Percentiles rank a stretch among this genome's conserved stretches.
phyloP scores from a whole-genome alignment of 2,888 invertebrate genomes.

The Herminia tarsipennalis region DNA sequence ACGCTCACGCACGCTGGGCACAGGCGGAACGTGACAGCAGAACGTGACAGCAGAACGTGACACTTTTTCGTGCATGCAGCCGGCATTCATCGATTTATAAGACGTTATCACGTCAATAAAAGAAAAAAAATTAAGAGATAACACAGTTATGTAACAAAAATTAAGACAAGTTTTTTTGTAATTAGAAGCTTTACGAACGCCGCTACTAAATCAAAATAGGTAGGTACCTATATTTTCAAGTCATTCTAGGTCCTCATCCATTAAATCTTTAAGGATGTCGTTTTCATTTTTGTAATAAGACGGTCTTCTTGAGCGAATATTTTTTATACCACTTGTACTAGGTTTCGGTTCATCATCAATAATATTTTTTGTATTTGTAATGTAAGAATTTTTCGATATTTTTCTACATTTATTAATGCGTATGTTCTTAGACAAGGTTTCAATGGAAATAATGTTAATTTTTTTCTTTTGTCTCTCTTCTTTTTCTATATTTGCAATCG shows the following conservation, averaged over 20 bases:
- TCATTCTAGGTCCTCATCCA: not conserved
- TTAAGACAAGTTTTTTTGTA: not conserved
- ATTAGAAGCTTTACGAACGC: not conserved
- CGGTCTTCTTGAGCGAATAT: not conserved
- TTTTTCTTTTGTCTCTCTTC: slow-evolving; percentile 4
- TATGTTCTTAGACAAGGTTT: not conserved
- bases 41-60: no score
- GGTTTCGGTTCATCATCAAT: not conserved
- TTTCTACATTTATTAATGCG: not conserved
- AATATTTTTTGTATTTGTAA: not conserved
- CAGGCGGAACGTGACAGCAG: no score
- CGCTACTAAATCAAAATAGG: not conserved
- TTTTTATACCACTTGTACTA: slow-evolving; percentile 4
- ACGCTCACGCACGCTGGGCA: no score
- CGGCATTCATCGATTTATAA: no score
- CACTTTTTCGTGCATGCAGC: no score
- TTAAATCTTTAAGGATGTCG: slow-evolving; percentile 4
- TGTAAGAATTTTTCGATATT: not conserved
- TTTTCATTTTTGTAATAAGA: not conserved
- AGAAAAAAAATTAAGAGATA: not conserved
- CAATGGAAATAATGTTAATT: slow-evolving; percentile 2
- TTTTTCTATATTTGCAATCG: slow-evolving; percentile 6
- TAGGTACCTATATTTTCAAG: not conserved
- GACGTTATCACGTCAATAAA: no score
- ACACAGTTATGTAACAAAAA: not conserved